phyloP scores from a whole-genome alignment of 1,140 invertebrate genomes.

The Drosophila funebris region DNA sequence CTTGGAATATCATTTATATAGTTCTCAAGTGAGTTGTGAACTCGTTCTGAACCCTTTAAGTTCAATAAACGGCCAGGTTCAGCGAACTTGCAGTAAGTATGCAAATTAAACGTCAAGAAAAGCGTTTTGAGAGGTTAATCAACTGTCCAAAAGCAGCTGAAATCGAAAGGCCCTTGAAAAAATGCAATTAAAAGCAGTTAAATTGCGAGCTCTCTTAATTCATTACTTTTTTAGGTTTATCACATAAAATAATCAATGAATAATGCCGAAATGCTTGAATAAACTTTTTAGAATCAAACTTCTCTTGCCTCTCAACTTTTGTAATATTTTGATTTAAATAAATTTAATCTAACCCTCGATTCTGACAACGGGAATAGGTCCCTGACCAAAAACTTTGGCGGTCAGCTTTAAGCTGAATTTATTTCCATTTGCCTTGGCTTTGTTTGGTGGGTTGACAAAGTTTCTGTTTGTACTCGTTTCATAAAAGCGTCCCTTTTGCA shows the following conservation, averaged over 20 bases:
- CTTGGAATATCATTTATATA: neutral
- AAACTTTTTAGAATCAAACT: neutral
- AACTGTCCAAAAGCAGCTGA: constrained; percentile 17
- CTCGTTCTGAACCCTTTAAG: neutral
- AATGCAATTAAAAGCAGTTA: constrained; percentile 22
- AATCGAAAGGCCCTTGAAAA: constrained; percentile 10
- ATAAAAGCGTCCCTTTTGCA: constrained; percentile 46
- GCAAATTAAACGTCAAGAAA: constrained; percentile 8
- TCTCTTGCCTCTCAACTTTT: constrained; percentile 8
- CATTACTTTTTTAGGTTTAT: neutral
- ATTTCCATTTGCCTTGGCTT: neutral
- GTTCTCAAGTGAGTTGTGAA: constrained; percentile 1
- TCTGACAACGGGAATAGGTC: neutral
- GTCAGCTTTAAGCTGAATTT: constrained; percentile 8
- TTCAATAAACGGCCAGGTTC: constrained; percentile 16
- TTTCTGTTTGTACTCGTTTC: constrained; percentile 18
- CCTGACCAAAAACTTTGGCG: constrained; percentile 8
- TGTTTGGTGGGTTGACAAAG: constrained; percentile 12
- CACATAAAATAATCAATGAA: constrained; percentile 14
- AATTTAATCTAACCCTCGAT: constrained; percentile 34
- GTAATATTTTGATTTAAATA: constrained; percentile 8
- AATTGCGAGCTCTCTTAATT: constrained; percentile 2
- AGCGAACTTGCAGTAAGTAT: constrained; percentile 17
- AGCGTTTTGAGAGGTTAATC: neutral
- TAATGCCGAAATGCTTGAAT: neutral